These are phyloP conservation scores for Sebastes oblongus DNA, from an alignment of 2,797 vertebrate genomes.

Conservation along the genomic window DNA sequence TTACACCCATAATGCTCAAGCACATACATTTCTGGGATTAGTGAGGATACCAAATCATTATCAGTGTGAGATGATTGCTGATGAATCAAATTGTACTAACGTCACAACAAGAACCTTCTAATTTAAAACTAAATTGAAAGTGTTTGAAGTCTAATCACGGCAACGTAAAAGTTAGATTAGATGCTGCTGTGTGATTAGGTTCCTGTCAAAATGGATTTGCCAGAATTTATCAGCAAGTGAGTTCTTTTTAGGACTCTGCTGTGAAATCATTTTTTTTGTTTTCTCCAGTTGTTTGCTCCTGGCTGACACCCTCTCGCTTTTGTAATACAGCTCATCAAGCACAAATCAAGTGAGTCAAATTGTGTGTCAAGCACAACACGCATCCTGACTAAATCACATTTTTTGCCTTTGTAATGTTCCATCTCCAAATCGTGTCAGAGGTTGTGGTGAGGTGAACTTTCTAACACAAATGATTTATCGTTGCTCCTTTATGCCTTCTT, in stretches of 20 bases:
- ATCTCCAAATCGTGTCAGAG: conserved; percentile 10
- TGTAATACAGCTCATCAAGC: conserved; percentile 52
- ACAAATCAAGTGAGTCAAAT: conserved; percentile 43
- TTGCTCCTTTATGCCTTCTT: background rate
- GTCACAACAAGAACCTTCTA: conserved; percentile 28
- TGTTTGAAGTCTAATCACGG: conserved; percentile 34
- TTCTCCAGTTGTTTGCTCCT: conserved; percentile 46
- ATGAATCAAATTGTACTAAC: conserved; percentile 26
- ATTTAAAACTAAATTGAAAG: conserved; percentile 48
- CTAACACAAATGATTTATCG: conserved; percentile 13
- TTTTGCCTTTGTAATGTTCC: conserved; percentile 19
- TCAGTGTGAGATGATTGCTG: conserved; percentile 7
- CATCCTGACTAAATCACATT: conserved; percentile 33
- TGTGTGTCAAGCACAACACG: conserved; percentile 31
- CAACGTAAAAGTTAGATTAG: conserved; percentile 24
- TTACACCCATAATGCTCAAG: background rate
- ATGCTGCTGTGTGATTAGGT: conserved; percentile 39
- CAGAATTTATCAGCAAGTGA: conserved; percentile 11
- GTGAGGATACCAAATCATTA: conserved; percentile 15
- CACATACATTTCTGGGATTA: background rate
- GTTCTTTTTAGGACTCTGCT: conserved; percentile 10
- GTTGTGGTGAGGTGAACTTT: conserved; percentile 9
- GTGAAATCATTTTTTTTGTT: conserved; percentile 16
- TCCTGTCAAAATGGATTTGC: conserved; percentile 41
- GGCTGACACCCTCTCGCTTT: conserved; percentile 29